phyloP scores from a whole-genome alignment of 1,140 invertebrate genomes.

The Drosophila littoralis region DNA sequence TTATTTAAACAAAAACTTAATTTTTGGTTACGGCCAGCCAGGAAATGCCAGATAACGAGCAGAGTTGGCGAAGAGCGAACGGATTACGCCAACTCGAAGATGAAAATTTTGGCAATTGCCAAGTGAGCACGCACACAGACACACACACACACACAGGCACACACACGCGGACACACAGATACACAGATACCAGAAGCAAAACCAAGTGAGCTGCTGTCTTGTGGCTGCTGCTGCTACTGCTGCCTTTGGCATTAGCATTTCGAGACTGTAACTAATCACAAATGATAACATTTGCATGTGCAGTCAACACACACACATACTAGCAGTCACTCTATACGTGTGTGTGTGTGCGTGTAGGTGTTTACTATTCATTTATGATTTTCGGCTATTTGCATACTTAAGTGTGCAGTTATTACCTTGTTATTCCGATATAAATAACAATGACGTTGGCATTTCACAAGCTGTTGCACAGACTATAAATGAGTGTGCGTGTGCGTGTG shows the following conservation, averaged over 20 bases:
- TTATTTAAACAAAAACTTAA: conserved; percentile 62
- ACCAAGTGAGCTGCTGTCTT: conserved; percentile 55
- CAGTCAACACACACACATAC: conserved; percentile 41
- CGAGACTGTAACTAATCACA: conserved; percentile 80
- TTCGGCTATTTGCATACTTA: conserved; percentile 79
- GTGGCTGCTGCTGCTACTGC: conserved; percentile 40
- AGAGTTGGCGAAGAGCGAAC: conserved; percentile 1
- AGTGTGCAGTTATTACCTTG: conserved; percentile 83
- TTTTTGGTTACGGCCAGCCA: conserved; percentile 44
- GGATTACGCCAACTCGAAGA: conserved; percentile 26
- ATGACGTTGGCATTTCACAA: conserved; percentile 28
- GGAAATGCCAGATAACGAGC: conserved; percentile 35
- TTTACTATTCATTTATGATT: conserved; percentile 61
- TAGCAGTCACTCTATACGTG: conserved; percentile 11
- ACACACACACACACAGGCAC: conserved; percentile 17
- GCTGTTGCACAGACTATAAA: conserved; percentile 22
- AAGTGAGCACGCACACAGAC: conserved; percentile 2
- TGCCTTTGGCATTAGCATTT: conserved; percentile 63
- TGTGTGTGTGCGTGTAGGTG: conserved; percentile 37
- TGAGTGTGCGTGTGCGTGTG: conserved; percentile 1
- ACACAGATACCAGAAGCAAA: background rate
- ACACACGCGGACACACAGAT: conserved; percentile 6
- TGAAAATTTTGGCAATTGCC: conserved; percentile 3
- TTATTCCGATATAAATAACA: conserved; percentile 82
- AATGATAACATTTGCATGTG: conserved; percentile 82